phyloP scores from a whole-genome alignment of 2,888 invertebrate genomes.

The Protonemura montana region DNA sequence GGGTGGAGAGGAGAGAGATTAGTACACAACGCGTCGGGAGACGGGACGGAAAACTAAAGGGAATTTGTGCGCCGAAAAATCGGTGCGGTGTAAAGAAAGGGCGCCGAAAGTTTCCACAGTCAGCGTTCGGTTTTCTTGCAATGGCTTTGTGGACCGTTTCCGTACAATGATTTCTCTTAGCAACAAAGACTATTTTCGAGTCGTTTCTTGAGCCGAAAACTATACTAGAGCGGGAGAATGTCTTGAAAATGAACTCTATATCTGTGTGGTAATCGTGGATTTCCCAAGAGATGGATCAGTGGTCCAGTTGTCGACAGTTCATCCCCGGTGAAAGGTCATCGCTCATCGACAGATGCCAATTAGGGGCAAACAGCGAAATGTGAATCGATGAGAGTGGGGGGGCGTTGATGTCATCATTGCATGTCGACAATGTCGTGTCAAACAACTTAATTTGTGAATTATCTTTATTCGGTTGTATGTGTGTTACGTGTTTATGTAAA shows the following conservation, averaged over 20 bases:
- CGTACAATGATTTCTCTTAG: too few relatives aligned
- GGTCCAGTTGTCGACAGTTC: not conserved
- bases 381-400: not conserved
- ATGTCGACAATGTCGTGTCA: slow-evolving; percentile 8
- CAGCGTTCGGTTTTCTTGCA: too few relatives aligned
- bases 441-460: slow-evolving; percentile 27
- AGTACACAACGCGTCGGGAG: slow-evolving; percentile 8
- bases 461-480: not conserved
- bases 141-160: too few relatives aligned
- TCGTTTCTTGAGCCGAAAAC: too few relatives aligned
- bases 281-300: not conserved
- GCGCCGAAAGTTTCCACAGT: not conserved
- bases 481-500: slow-evolving; percentile 30
- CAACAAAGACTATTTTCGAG: too few relatives aligned
- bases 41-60: not conserved
- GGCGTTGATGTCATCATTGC: not conserved
- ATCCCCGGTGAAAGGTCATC: not conserved
- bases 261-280: too few relatives aligned
- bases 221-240: too few relatives aligned
- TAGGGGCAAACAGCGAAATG: not conserved
- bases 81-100: not conserved
- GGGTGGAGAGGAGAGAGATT: not conserved
- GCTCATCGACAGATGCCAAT: not conserved
- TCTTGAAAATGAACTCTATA: too few relatives aligned
- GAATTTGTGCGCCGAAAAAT: not conserved